Percentiles rank a stretch among this genome's conserved stretches.
Evolutionary conservation across 2,797 vertebrate genomes (phyloP).

Genomic region (Darevskia mixta): DNA sequence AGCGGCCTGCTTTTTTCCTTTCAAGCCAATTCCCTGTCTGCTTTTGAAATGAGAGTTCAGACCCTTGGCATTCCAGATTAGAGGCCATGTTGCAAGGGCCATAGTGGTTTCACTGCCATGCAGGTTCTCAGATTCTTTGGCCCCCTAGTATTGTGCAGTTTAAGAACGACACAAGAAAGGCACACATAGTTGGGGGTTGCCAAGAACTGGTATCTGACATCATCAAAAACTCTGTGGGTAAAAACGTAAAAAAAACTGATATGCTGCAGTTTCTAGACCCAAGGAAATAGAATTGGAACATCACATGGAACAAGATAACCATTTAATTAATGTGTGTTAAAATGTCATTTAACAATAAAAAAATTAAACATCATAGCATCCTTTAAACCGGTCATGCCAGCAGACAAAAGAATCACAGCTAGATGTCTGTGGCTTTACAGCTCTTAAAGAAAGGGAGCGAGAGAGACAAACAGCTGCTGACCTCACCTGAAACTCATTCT

Average conservation of each 20-base stretch:
- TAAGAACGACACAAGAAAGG: neutral
- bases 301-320: neutral
- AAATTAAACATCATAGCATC: neutral
- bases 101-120: neutral
- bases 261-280: neutral
- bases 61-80: neutral
- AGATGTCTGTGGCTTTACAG: neutral
- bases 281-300: neutral
- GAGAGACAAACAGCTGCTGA: neutral
- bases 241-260: neutral
- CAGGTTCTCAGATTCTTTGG: neutral
- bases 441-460: neutral
- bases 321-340: neutral
- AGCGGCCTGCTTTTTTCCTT: neutral
- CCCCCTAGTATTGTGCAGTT: neutral
- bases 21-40: neutral
- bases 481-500: neutral
- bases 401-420: neutral
- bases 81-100: neutral
- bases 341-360: neutral
- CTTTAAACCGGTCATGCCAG: neutral
- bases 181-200: neutral
- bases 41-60: neutral
- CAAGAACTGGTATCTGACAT: neutral
- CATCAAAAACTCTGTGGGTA: neutral